phyloP scores from a whole-genome alignment of 2,113 vertebrate species.

The Nesogale talazaci region DNA sequence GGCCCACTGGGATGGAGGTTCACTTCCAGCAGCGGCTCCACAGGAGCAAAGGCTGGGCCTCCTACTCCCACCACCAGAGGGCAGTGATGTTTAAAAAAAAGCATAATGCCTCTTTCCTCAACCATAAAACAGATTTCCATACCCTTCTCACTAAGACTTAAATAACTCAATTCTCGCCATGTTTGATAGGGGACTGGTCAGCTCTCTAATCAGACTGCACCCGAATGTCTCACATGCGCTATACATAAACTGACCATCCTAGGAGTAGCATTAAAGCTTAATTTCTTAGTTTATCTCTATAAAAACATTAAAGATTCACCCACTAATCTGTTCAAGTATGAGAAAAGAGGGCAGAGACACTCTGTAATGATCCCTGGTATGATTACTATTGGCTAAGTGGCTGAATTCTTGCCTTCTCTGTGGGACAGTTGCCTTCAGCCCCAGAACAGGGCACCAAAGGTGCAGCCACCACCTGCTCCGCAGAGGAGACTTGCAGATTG shows the following conservation, averaged over 20 bases:
- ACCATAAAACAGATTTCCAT: background rate
- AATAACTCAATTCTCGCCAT: constrained; percentile 58
- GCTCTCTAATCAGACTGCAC: background rate
- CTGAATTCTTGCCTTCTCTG: too few species aligned
- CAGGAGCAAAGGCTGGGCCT: too few species aligned
- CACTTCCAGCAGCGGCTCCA: too few species aligned
- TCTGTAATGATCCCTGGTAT: background rate
- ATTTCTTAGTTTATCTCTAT: constrained; percentile 29
- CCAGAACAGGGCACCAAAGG: background rate
- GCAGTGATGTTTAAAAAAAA: too few species aligned
- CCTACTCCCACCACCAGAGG: too few species aligned
- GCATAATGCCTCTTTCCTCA: constrained; percentile 28
- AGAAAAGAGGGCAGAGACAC: background rate
- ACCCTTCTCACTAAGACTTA: background rate
- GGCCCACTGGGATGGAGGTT: too few species aligned
- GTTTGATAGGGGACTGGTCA: constrained; percentile 35
- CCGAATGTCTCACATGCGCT: constrained; percentile 2
- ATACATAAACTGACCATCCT: constrained; percentile 26
- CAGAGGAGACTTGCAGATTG: background rate
- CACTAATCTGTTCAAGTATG: background rate
- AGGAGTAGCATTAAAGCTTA: background rate
- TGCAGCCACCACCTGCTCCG: background rate
- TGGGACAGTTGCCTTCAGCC: background rate
- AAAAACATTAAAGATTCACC: background rate
- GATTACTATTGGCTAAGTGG: background rate